Conservation (phyloP, 2,113 vertebrate species). For the Mustelus asterias region DNA sequence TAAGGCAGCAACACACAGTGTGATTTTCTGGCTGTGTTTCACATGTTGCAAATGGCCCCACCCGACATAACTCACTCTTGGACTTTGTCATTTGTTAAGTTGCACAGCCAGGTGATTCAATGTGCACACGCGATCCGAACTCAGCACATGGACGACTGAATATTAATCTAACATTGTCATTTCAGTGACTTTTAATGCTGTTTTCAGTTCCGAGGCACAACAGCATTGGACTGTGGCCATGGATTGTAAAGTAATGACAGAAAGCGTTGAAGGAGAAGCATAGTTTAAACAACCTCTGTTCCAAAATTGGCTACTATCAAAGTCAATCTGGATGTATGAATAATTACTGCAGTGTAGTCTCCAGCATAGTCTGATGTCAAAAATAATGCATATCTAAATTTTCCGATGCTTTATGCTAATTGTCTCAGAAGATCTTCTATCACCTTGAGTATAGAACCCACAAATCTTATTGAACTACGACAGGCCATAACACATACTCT, state of each 20-base stretch:
- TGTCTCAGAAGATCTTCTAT: constrained; percentile 30
- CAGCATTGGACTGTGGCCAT: not conserved
- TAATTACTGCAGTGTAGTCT: constrained; percentile 26
- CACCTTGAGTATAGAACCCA: constrained; percentile 48
- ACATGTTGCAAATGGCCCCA: not conserved
- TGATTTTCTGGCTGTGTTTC: not conserved
- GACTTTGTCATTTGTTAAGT: not conserved
- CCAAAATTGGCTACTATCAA: constrained; percentile 29
- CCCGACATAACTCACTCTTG: not conserved
- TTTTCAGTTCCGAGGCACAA: not conserved
- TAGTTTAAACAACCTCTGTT: constrained; percentile 23
- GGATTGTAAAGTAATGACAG: not conserved
- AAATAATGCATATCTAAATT: constrained; percentile 35
- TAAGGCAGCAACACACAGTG: not conserved
- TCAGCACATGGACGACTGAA: not conserved
- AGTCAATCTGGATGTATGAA: constrained; percentile 31
- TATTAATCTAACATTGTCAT: not conserved
- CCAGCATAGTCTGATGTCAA: constrained; percentile 25
- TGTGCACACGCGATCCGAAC: not conserved
- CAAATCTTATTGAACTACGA: constrained; percentile 61
- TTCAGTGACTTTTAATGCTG: not conserved
- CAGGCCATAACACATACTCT: constrained; percentile 71
- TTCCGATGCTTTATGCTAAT: constrained; percentile 11
- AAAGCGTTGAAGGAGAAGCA: not conserved
- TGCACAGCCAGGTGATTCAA: not conserved